Evolutionary conservation across 2,888 invertebrate species (phyloP).

Genomic region (Alloscopus bannaensis): DNA sequence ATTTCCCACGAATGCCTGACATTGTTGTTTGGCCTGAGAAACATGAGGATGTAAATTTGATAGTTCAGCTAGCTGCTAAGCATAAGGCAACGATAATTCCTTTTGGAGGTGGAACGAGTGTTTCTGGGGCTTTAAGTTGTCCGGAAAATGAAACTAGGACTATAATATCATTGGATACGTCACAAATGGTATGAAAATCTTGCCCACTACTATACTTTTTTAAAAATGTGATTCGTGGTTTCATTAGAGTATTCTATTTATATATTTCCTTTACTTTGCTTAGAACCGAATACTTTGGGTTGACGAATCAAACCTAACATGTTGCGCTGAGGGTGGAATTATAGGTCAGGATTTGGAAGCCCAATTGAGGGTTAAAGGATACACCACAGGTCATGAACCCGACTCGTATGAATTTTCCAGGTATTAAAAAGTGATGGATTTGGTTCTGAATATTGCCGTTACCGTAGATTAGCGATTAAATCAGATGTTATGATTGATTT

Average conservation of each 20-base stretch:
- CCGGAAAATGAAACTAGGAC: conserved; percentile 86
- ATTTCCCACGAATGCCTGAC: conserved; percentile 91
- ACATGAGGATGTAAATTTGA: conserved; percentile 89
- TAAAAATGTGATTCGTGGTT: too few species aligned
- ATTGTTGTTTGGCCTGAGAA: conserved; percentile 88
- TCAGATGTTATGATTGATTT: not conserved
- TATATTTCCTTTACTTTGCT: conserved; percentile 21
- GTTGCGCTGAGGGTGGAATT: conserved; percentile 91
- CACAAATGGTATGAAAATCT: conserved; percentile 84
- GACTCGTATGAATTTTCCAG: conserved; percentile 98
- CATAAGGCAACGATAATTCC: conserved; percentile 91
- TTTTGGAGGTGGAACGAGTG: conserved; percentile 96
- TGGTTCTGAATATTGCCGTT: not conserved
- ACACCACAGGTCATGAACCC: conserved; percentile 97
- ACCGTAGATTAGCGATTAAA: not conserved
- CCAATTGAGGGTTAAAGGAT: conserved; percentile 85
- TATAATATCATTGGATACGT: conserved; percentile 93
- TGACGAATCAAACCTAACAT: conserved; percentile 88
- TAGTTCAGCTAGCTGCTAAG: conserved; percentile 86
- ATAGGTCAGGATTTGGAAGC: conserved; percentile 96
- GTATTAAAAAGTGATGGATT: conserved; percentile 73
- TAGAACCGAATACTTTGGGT: conserved; percentile 94
- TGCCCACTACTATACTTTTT: not conserved
- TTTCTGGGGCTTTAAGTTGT: conserved; percentile 91
- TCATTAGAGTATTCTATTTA: too few species aligned